phyloP scores from a whole-genome alignment of 2,113 vertebrate genomes.

The Bubalus kerabau region DNA sequence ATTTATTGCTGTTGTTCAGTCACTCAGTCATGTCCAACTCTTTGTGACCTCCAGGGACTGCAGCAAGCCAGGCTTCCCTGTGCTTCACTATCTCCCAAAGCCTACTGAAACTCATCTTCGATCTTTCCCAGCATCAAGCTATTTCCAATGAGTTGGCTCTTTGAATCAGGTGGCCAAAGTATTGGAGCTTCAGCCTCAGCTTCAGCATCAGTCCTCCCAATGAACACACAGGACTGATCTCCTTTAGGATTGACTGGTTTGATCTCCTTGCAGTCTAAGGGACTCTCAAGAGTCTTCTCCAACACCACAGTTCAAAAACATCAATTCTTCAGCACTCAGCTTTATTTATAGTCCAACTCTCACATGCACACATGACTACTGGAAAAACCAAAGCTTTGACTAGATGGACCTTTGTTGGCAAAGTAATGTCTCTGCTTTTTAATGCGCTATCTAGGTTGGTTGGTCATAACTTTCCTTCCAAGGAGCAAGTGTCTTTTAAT shows the following conservation, averaged over 20 bases:
- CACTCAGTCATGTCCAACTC: background rate
- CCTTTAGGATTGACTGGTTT: background rate
- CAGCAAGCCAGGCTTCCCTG: background rate
- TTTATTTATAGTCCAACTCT: background rate
- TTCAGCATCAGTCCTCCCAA: background rate
- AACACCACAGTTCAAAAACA: background rate
- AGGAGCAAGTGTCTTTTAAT: background rate
- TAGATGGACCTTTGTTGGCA: background rate
- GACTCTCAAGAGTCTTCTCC: background rate
- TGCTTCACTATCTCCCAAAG: background rate
- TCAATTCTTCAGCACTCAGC: background rate
- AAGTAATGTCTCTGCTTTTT: background rate
- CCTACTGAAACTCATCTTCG: background rate
- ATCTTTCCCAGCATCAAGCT: background rate
- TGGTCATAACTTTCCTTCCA: background rate
- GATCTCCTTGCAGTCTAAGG: background rate
- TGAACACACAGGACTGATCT: background rate
- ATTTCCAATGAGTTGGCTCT: background rate
- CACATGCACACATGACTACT: background rate
- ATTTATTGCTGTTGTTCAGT: background rate
- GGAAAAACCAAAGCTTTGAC: background rate
- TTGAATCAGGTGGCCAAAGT: background rate
- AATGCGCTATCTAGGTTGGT: background rate
- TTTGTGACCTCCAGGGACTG: background rate
- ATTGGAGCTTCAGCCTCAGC: background rate